phyloP scores from a whole-genome alignment of 2,113 vertebrate genomes.

The Pseudopipra pipra region DNA sequence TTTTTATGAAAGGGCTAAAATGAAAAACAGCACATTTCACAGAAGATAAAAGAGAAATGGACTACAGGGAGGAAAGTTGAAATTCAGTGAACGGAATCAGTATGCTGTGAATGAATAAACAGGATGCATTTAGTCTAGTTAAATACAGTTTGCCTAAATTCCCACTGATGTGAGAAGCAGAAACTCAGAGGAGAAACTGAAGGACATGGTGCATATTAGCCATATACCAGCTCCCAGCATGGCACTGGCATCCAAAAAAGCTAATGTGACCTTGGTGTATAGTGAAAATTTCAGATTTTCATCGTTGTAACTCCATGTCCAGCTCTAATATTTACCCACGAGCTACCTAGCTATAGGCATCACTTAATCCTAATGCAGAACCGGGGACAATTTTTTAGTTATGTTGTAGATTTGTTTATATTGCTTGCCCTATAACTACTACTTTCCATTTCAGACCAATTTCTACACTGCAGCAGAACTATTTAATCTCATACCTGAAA shows the following conservation, averaged over 20 bases:
- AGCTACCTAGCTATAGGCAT: neutral
- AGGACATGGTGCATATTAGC: neutral
- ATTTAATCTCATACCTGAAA: neutral
- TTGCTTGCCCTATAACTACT: neutral
- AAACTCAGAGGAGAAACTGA: neutral
- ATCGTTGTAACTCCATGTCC: neutral
- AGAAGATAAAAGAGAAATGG: neutral
- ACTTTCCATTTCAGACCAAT: neutral
- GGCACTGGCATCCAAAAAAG: neutral
- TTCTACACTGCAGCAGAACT: neutral
- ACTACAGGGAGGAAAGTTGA: neutral
- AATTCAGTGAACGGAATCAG: neutral
- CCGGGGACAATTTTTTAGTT: neutral
- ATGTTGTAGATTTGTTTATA: neutral
- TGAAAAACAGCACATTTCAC: neutral
- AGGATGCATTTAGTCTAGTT: neutral
- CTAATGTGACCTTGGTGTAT: neutral
- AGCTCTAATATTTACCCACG: neutral
- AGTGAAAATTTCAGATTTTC: neutral
- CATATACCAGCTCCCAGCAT: neutral
- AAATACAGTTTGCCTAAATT: neutral
- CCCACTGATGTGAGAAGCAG: neutral
- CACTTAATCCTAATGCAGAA: neutral
- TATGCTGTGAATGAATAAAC: neutral
- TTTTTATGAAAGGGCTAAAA: neutral